Percentiles rank a stretch among this genome's conserved stretches.
Evolutionary conservation across 2,888 invertebrate genomes (phyloP).

Genomic region (Tupiocoris notatus): DNA sequence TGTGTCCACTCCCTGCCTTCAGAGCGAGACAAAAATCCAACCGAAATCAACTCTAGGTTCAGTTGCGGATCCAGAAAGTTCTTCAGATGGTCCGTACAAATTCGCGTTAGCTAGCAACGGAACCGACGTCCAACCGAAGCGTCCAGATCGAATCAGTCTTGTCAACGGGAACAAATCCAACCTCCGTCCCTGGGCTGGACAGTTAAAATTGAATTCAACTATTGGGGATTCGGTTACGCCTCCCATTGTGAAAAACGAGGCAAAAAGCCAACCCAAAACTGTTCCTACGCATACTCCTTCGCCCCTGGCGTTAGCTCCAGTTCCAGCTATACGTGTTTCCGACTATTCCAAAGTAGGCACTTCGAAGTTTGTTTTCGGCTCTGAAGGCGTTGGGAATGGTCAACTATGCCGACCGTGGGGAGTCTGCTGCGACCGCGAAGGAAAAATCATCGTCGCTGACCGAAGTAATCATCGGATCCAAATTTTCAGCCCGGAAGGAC

Average conservation of each 20-base stretch:
- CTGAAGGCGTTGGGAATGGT: conserved; percentile 58
- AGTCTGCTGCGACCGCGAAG: conserved; percentile 76
- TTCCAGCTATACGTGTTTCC: not conserved
- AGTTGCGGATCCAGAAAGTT: not conserved
- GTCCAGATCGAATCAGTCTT: not conserved
- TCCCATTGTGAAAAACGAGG: not conserved
- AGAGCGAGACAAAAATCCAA: not conserved
- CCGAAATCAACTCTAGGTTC: not conserved
- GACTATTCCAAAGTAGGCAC: conserved; percentile 47
- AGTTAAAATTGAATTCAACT: not conserved
- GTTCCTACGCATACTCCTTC: not conserved
- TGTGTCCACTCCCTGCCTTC: not conserved
- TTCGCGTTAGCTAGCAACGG: not conserved
- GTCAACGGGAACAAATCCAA: conserved; percentile 1
- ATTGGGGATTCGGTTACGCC: no score
- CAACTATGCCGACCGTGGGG: conserved; percentile 67
- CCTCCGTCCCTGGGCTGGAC: not conserved
- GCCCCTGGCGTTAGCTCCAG: not conserved
- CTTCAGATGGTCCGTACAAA: not conserved
- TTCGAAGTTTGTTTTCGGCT: conserved; percentile 56
- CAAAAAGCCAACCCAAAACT: not conserved
- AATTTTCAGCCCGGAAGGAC: conserved; percentile 69
- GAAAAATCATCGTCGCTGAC: conserved; percentile 70
- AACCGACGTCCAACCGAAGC: conserved; percentile 53
- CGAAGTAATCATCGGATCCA: conserved; percentile 83